Percentiles rank a stretch among this genome's conserved stretches.
Evolutionary conservation across 2,113 vertebrate species (phyloP).

Genomic region (Vimba vimba): DNA sequence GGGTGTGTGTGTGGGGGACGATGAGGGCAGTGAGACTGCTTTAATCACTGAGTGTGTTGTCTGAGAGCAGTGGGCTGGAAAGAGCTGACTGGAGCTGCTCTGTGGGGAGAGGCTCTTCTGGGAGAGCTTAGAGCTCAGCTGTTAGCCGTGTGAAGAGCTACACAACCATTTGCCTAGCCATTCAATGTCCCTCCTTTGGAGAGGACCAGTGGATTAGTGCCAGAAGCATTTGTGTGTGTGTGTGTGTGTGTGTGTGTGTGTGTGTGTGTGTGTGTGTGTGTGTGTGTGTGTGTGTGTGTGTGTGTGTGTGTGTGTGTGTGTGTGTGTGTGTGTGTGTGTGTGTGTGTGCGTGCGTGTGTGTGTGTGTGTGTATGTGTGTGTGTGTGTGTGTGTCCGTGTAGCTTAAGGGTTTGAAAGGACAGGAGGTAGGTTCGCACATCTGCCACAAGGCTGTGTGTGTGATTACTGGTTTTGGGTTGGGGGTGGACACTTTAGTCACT

Average conservation of each 20-base stretch:
- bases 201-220: conserved; percentile 27
- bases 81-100: conserved; percentile 43
- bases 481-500: conserved; percentile 36
- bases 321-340: background rate
- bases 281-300: background rate
- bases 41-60: conserved; percentile 48
- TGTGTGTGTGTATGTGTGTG: background rate
- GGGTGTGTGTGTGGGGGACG: background rate
- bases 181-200: conserved; percentile 29
- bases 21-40: conserved; percentile 27
- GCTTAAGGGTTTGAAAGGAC: conserved; percentile 32
- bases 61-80: conserved; percentile 42
- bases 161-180: conserved; percentile 34
- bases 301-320: background rate
- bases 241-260: background rate
- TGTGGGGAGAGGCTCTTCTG: conserved; percentile 34
- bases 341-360: too few species aligned
- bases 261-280: background rate
- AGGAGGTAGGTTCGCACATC: conserved; percentile 44
- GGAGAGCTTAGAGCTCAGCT: conserved; percentile 39
- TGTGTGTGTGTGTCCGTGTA: background rate
- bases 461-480: conserved; percentile 40
- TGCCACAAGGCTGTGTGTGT: conserved; percentile 40
- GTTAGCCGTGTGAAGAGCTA: conserved; percentile 24
- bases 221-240: conserved; percentile 3